Evolutionary conservation across 2,113 vertebrate genomes (phyloP).

Genomic region (Xenopus laevis): DNA sequence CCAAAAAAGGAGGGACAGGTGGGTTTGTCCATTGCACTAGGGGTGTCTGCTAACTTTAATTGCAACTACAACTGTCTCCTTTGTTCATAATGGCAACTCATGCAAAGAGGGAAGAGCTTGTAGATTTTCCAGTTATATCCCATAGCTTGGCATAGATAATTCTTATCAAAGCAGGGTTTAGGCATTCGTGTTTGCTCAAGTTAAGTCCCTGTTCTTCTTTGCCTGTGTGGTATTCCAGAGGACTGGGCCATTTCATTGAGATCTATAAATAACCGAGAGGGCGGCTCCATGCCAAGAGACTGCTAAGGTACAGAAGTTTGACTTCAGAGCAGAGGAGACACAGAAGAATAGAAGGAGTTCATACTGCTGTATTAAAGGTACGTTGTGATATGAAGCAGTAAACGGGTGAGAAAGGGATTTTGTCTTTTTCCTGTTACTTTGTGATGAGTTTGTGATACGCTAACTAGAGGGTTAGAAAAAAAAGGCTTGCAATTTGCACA

Average conservation of each 20-base stretch:
- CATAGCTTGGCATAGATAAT: not conserved
- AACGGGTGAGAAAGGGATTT: too few relatives aligned
- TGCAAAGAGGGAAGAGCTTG: not conserved
- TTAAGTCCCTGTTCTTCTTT: conserved; percentile 3
- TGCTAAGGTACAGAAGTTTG: not conserved
- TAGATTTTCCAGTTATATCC: not conserved
- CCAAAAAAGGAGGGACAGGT: conserved; percentile 36
- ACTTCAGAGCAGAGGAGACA: not conserved
- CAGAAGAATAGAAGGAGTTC: not conserved
- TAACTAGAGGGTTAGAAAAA: too few relatives aligned
- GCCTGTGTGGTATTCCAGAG: conserved; percentile 15
- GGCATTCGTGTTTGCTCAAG: not conserved
- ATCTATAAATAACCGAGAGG: conserved; percentile 38
- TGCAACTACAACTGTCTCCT: not conserved
- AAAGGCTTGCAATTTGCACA: too few relatives aligned
- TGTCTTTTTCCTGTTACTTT: too few relatives aligned
- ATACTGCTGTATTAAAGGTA: conserved; percentile 10
- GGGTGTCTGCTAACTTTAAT: not conserved
- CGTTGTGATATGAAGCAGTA: not conserved
- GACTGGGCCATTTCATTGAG: conserved; percentile 33
- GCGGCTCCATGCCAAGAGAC: not conserved
- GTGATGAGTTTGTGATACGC: too few relatives aligned
- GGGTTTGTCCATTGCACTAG: conserved; percentile 1
- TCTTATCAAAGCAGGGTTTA: not conserved
- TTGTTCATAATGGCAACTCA: not conserved